Evolutionary conservation across 2,797 vertebrate species (phyloP), one percentile per base, ranked within the genome.

Genomic region (Siniperca scherzeri): DNA sequence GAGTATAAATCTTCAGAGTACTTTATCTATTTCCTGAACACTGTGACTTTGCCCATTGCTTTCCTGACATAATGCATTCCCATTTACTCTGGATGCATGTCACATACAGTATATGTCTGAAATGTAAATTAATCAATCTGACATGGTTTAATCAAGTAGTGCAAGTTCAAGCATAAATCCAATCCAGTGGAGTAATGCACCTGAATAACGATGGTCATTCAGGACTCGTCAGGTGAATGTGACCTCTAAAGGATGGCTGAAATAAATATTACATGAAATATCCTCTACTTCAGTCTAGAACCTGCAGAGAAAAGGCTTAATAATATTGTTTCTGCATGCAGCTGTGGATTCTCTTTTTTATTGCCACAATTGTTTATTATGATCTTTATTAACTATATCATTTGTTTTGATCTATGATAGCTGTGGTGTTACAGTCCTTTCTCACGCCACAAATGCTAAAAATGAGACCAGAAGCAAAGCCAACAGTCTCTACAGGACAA

Each of bases 391-490:
- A 73, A 42, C 38, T 1, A 19, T 17, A 52, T 66, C 2, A 59
- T 70, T 78, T 62, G 38, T 7, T 73, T 53, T 74, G 53, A 75
- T 78, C 8, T 60, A 70, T 61, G 71, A 55, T n/a, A 22, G 21
- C 19, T 2, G 48, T 30, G 11, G 36, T 55, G 3, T 74, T 78
- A 14, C 11, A 70, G 60, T 33, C 57, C 22, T 27, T 42, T 67
- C 17, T 38, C 25, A n/a, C 14, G 38, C 17, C 38, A 61, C 53
- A 82, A 46, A 74, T 52, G 22, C 42, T 71, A 22, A 55, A 42
- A 74, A 56, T 44, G 82, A 92, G 88, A 89, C 88, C 80, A 66
- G 82, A 76, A 75, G 81, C 66, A 74, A 46, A 76, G 79, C 72
- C 65, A 85, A 48, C 55, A 75, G 38, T 11, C 64, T 73, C 36